Conservation (phyloP, 2,888 invertebrate genomes). For the Patella ulyssiponensis region DNA sequence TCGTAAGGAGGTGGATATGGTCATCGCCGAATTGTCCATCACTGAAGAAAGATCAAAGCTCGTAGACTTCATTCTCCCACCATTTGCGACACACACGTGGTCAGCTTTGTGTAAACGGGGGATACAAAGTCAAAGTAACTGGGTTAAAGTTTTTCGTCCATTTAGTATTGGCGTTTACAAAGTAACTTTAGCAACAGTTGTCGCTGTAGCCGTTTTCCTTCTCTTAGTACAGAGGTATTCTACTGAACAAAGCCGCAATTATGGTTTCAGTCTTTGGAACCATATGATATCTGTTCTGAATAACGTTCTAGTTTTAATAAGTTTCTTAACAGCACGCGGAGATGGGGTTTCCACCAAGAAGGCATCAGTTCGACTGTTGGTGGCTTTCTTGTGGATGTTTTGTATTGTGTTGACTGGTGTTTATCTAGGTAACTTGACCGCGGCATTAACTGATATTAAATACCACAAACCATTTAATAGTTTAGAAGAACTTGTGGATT, state of each 20-base stretch:
- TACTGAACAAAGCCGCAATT: background rate
- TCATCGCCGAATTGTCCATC: background rate
- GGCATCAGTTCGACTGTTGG: too few relatives aligned
- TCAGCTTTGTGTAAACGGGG: background rate
- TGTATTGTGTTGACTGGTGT: too few relatives aligned
- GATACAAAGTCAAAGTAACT: background rate
- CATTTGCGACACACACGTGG: background rate
- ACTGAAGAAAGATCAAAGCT: background rate
- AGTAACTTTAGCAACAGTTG: background rate
- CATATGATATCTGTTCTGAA: too few relatives aligned
- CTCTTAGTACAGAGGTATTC: background rate
- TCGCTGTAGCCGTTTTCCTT: background rate
- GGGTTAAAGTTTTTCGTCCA: background rate
- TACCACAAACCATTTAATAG: too few relatives aligned
- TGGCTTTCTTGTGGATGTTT: too few relatives aligned
- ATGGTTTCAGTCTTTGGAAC: too few relatives aligned
- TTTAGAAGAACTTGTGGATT: too few relatives aligned
- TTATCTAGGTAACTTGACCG: too few relatives aligned
- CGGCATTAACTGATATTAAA: too few relatives aligned
- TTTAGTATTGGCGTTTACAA: background rate
- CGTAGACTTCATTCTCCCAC: background rate
- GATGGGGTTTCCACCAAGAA: too few relatives aligned
- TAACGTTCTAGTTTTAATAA: too few relatives aligned
- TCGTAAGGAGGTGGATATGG: background rate
- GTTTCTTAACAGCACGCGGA: too few relatives aligned